Conservation (phyloP, 2,797 vertebrate species). For the Pseudochirops cupreus region DNA sequence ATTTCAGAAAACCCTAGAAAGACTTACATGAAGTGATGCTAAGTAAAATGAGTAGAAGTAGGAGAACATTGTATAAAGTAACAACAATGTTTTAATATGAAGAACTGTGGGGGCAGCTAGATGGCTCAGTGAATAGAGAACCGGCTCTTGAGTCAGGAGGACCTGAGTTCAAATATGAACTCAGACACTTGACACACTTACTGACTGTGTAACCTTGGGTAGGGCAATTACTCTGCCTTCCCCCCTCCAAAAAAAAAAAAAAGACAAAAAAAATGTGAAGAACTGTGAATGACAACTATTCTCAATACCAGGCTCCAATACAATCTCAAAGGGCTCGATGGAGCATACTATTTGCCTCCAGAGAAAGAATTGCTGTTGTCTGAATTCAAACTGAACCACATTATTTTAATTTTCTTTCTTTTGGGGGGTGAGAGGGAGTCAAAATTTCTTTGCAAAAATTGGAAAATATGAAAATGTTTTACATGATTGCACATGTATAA, state of each 20-base stretch:
- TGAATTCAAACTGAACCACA: background rate
- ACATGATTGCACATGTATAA: background rate
- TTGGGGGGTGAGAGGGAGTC: no score
- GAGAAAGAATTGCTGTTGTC: background rate
- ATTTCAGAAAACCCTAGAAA: background rate
- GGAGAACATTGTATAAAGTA: background rate
- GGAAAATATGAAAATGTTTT: background rate
- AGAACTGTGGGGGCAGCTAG: background rate
- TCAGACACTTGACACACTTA: no score
- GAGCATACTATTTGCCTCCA: background rate
- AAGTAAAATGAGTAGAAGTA: background rate
- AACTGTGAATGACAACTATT: background rate
- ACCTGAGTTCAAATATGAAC: no score
- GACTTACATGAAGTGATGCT: background rate
- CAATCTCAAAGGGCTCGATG: background rate
- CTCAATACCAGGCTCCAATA: background rate
- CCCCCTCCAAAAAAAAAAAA: no score
- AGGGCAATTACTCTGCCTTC: no score
- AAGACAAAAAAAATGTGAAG: background rate
- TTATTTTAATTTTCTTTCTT: background rate
- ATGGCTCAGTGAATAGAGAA: no score
- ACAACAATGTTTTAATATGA: background rate
- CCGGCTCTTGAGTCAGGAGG: no score
- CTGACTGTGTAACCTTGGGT: no score
- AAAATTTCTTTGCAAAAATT: no score